These are phyloP conservation scores for Eumerus sabulonum DNA, from an alignment of 2,888 invertebrate genomes.

Conservation along the genomic window DNA sequence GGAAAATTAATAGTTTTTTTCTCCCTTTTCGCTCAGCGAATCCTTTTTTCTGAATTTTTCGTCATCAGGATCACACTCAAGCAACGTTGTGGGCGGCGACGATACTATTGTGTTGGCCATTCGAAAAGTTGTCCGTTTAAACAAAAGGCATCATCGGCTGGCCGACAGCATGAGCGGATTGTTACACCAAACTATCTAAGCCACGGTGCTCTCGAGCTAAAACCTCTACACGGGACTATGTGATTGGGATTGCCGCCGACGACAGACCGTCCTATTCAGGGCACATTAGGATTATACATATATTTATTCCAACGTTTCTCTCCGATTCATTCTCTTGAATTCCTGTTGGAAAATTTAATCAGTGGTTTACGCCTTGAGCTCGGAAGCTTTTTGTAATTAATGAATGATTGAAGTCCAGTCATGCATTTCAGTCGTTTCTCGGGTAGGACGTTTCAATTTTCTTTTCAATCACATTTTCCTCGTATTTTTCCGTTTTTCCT, in stretches of 20 bases:
- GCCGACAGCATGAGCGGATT: conserved; percentile 7
- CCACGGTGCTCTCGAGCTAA: background rate
- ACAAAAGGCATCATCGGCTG: conserved; percentile 52
- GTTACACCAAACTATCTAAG: conserved; percentile 35
- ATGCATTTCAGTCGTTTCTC: conserved; percentile 49
- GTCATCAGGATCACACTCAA: conserved; percentile 43
- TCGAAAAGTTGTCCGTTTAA: conserved; percentile 55
- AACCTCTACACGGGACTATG: too few species aligned
- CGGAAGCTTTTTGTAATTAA: conserved; percentile 59
- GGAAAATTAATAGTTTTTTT: conserved; percentile 65
- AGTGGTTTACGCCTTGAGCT: conserved; percentile 67
- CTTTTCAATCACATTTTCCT: background rate
- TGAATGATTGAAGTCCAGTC: conserved; percentile 66
- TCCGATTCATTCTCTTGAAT: conserved; percentile 49
- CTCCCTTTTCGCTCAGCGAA: conserved; percentile 2
- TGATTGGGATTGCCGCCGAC: background rate
- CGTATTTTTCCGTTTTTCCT: background rate
- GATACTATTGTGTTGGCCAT: conserved; percentile 38
- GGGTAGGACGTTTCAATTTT: conserved; percentile 19
- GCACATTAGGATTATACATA: background rate
- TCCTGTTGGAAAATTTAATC: conserved; percentile 54
- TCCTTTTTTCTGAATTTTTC: background rate
- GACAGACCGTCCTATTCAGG: background rate
- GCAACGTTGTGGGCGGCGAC: conserved; percentile 1
- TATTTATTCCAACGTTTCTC: too few species aligned